Percentiles rank a stretch among this genome's conserved stretches.
phyloP scores from a whole-genome alignment of 2,113 vertebrate species.

The Narcine bancroftii region DNA sequence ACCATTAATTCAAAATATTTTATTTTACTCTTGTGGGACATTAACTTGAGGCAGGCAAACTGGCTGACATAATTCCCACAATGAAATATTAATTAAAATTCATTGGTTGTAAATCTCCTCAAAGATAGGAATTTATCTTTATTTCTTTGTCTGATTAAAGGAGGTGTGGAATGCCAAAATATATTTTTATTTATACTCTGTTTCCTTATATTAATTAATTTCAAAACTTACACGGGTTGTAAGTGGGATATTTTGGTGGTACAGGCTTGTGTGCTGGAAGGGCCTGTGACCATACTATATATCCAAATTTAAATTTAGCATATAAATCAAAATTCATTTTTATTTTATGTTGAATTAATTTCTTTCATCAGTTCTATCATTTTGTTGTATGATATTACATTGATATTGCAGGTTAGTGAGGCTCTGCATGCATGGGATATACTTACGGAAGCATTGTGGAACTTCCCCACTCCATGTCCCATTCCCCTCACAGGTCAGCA shows the following conservation, averaged over 20 bases:
- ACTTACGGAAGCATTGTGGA: slow-evolving; percentile 96
- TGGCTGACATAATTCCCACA: neutral
- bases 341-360: too few relatives aligned
- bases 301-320: too few relatives aligned
- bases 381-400: too few relatives aligned
- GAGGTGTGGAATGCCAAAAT: neutral
- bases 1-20: too few relatives aligned
- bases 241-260: too few relatives aligned
- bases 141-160: neutral
- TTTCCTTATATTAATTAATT: neutral
- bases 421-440: neutral
- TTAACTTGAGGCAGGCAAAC: neutral
- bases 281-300: too few relatives aligned
- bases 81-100: neutral
- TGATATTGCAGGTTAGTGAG: neutral
- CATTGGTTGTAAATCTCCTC: neutral
- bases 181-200: neutral
- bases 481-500: slow-evolving; percentile 85
- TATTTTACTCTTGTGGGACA: neutral
- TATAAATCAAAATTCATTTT: too few relatives aligned
- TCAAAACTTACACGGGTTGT: neutral
- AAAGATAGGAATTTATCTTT: neutral
- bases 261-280: too few relatives aligned
- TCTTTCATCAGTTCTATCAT: neutral
- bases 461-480: slow-evolving; percentile 88